A percentile compares a stretch with the other conserved stretches of the same genome.
These are phyloP conservation scores for Denticeps clupeoides DNA, from an alignment of 2,797 vertebrate species.

Conservation along the genomic window DNA sequence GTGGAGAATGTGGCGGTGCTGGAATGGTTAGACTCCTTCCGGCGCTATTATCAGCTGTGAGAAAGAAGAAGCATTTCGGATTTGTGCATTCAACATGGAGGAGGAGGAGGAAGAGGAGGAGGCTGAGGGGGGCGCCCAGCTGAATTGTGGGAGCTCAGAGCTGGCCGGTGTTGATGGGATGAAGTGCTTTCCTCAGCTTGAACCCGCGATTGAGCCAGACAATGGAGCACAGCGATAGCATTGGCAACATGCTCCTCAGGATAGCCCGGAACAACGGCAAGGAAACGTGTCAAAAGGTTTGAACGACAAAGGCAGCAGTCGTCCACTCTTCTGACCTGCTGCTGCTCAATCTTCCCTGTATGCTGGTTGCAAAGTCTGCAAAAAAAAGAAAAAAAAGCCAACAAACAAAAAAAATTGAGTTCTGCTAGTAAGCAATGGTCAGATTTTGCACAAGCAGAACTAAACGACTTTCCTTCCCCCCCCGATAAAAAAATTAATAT, in stretches of 20 bases:
- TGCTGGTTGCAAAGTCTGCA: no score
- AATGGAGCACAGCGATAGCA: conserved; percentile 74
- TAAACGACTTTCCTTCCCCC: no score
- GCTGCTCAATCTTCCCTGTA: no score
- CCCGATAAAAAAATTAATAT: no score
- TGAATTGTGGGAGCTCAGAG: conserved; percentile 44
- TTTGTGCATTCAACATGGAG: no score
- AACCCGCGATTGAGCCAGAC: conserved; percentile 78
- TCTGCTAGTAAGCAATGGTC: no score
- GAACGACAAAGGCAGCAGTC: no score
- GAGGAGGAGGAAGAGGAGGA: conserved; percentile 4
- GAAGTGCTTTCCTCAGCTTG: conserved; percentile 71
- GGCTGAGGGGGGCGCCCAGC: neutral
- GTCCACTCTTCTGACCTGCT: no score
- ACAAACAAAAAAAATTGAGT: no score
- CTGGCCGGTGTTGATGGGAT: conserved; percentile 49
- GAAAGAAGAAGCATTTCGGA: neutral
- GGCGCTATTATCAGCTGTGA: neutral
- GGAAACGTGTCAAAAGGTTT: no score
- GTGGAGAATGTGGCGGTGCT: neutral
- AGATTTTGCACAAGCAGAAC: no score
- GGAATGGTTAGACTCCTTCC: neutral
- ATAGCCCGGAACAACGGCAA: no score
- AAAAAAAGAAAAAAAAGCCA: conserved; percentile 36
- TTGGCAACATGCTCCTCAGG: conserved; percentile 79